Evolutionary conservation across 2,113 vertebrate species (phyloP).

Genomic region (Sorex fumeus): DNA sequence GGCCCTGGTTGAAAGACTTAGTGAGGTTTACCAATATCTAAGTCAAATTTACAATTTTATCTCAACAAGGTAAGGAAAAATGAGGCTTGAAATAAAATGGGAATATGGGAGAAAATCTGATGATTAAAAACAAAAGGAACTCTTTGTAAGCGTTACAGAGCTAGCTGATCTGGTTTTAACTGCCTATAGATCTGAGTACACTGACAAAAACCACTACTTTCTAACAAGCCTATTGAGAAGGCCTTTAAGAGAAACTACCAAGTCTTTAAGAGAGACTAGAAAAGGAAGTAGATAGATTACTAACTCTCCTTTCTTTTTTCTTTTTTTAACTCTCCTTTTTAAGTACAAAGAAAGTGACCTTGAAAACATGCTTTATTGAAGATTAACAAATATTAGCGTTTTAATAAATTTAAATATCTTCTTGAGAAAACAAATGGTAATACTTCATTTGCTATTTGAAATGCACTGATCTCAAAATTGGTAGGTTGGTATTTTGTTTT

Average conservation of each 20-base stretch:
- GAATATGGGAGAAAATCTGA: conserved; percentile 24
- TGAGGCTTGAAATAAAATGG: not conserved
- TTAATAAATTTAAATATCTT: conserved; percentile 47
- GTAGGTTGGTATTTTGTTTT: not conserved
- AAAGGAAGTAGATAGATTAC: not conserved
- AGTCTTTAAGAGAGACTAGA: not conserved
- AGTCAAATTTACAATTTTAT: not conserved
- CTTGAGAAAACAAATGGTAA: not conserved
- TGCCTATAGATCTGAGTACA: not conserved
- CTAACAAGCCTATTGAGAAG: not conserved
- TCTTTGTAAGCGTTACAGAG: too few species aligned
- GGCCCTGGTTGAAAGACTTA: not conserved
- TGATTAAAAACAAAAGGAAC: conserved; percentile 10
- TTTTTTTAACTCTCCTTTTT: too few species aligned
- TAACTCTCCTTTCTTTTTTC: too few species aligned
- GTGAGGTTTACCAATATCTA: not conserved
- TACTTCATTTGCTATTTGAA: conserved; percentile 1
- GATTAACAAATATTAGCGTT: conserved; percentile 13
- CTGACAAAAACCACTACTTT: not conserved
- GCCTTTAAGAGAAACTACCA: too few species aligned
- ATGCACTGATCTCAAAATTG: not conserved
- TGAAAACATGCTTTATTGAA: not conserved
- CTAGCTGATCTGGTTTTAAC: conserved; percentile 11
- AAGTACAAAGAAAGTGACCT: not conserved
- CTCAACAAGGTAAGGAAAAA: not conserved